Evolutionary conservation across 2,113 vertebrate genomes (phyloP).

Genomic region (Pavo muticus): DNA sequence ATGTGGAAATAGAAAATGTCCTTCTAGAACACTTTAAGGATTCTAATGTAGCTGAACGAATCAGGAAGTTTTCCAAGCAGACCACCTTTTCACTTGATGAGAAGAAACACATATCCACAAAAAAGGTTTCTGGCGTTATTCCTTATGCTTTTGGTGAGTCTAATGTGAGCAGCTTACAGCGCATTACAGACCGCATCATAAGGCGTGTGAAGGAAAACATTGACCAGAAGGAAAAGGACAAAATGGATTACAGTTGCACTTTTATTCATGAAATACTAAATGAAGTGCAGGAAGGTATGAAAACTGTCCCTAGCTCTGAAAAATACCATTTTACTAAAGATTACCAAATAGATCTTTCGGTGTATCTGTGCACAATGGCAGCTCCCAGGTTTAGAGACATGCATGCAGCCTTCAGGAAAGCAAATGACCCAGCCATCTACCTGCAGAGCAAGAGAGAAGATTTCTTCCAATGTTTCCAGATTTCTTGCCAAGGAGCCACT

Average conservation of each 20-base stretch:
- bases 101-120: not conserved
- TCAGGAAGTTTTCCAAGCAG: not conserved
- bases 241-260: not conserved
- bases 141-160: fast-evolving
- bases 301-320: not conserved
- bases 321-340: conserved; percentile 20
- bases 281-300: not conserved
- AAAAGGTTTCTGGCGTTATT: no score
- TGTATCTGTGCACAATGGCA: conserved; percentile 56
- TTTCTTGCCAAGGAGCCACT: conserved; percentile 70
- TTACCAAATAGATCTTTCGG: conserved; percentile 60
- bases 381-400: conserved; percentile 52
- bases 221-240: not conserved
- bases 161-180: not conserved
- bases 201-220: not conserved
- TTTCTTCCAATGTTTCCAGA: conserved; percentile 64
- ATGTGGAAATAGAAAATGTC: conserved; percentile 42
- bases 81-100: not conserved
- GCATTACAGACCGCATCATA: not conserved
- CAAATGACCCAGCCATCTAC: conserved; percentile 63
- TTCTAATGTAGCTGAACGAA: not conserved
- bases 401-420: conserved; percentile 50
- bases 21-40: conserved; percentile 43
- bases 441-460: conserved; percentile 70
- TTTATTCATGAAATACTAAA: conserved; percentile 64